Evolutionary conservation across 1,140 invertebrate genomes (phyloP).

Genomic region (Saxidomus purpurata): DNA sequence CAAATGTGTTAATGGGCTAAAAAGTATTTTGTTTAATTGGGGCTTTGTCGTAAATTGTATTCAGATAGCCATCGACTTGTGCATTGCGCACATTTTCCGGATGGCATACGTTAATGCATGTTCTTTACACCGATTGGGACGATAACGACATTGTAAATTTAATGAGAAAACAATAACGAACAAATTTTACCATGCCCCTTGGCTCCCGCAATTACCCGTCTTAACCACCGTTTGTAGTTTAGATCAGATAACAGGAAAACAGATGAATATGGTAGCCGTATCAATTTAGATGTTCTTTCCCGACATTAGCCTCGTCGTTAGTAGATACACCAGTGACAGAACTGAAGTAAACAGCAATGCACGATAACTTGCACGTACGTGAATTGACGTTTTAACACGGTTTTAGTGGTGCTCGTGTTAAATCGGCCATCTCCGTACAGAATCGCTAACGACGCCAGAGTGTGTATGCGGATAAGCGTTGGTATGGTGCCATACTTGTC

Average conservation of each 20-base stretch:
- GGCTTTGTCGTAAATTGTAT: conserved; percentile 9
- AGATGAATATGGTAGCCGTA: not conserved
- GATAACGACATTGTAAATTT: conserved; percentile 32
- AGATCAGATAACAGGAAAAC: not conserved
- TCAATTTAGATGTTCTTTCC: not conserved
- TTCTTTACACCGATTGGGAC: conserved; percentile 27
- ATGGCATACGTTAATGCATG: not conserved
- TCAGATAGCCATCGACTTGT: not conserved
- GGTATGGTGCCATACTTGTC: too few species aligned
- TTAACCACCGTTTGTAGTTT: not conserved
- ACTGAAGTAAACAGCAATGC: too few species aligned
- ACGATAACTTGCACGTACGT: too few species aligned
- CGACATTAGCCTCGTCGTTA: too few species aligned
- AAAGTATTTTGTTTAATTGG: not conserved
- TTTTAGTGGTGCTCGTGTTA: too few species aligned
- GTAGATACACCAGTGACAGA: too few species aligned
- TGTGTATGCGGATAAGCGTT: too few species aligned
- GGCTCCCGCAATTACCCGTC: not conserved
- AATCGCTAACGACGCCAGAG: too few species aligned
- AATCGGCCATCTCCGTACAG: too few species aligned
- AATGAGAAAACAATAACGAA: conserved; percentile 23
- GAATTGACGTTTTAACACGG: too few species aligned
- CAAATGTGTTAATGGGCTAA: conserved; percentile 4
- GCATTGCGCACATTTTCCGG: conserved; percentile 14
- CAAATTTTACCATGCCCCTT: conserved; percentile 48